Conservation (phyloP, 2,797 vertebrate species). For the Acanthurus leucopareius region DNA sequence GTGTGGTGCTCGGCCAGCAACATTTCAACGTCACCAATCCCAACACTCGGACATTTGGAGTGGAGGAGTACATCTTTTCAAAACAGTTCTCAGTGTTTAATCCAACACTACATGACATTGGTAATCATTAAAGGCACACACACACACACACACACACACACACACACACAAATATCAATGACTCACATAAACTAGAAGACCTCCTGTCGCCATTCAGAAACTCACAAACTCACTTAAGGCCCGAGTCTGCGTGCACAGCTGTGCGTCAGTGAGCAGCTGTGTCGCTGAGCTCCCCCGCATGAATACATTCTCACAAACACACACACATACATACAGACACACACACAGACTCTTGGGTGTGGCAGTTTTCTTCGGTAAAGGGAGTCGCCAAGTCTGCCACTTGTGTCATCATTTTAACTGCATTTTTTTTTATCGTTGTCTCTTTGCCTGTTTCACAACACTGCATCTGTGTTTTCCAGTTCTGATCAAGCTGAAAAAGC, state of each 20-base stretch:
- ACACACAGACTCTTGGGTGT: constrained; percentile 30
- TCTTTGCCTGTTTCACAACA: constrained; percentile 16
- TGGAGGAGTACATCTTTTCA: constrained; percentile 91
- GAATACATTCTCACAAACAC: constrained; percentile 30
- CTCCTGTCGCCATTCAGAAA: constrained; percentile 52
- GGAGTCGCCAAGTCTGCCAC: constrained; percentile 50
- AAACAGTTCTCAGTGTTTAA: constrained; percentile 89
- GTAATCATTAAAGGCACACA: constrained; percentile 77
- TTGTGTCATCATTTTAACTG: constrained; percentile 13
- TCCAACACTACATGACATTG: constrained; percentile 93
- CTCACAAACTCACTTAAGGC: constrained; percentile 47
- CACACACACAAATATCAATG: constrained; percentile 45
- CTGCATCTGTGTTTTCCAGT: constrained; percentile 75
- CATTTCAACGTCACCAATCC: constrained; percentile 88
- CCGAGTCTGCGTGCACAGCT: constrained; percentile 67
- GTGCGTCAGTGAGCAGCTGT: constrained; percentile 79
- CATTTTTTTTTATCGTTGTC: background rate
- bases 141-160: constrained; percentile 28
- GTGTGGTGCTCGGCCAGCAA: constrained; percentile 94
- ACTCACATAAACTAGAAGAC: constrained; percentile 60
- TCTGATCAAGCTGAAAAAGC: constrained; percentile 93
- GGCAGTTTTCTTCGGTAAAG: constrained; percentile 16
- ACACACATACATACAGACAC: background rate
- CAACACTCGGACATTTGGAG: constrained; percentile 88
- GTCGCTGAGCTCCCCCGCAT: constrained; percentile 34